These are phyloP conservation scores for Myopa tessellatipennis DNA, from an alignment of 2,888 invertebrate species.

Conservation along the genomic window DNA sequence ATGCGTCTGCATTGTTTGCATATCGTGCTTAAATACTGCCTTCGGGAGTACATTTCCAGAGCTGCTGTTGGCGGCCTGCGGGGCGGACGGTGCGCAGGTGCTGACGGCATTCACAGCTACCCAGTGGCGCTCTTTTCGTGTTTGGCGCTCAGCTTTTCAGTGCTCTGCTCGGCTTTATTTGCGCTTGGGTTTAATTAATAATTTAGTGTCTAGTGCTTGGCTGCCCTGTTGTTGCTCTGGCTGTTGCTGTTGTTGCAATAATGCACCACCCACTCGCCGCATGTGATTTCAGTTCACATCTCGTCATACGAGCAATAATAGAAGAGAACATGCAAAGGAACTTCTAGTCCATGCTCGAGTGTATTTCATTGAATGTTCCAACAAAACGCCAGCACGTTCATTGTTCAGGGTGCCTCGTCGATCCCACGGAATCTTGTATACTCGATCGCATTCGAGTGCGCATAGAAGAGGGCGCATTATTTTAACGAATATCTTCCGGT, in stretches of 20 bases:
- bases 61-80: not conserved
- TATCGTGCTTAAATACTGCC: constrained; percentile 29
- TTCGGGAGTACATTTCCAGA: constrained; percentile 9
- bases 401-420: too few species aligned
- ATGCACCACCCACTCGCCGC: too few species aligned
- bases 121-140: not conserved
- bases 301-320: too few species aligned
- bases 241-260: constrained; percentile 5
- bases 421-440: too few species aligned
- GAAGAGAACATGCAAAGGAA: too few species aligned
- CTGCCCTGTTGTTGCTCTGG: not conserved
- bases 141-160: not conserved
- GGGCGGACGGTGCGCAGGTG: not conserved
- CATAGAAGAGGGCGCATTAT: too few species aligned
- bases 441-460: too few species aligned
- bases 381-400: too few species aligned
- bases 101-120: not conserved
- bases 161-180: not conserved
- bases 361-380: too few species aligned
- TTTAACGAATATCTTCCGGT: too few species aligned
- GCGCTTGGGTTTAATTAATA: constrained; percentile 22
- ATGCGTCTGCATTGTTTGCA: constrained; percentile 14
- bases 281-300: too few species aligned
- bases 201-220: constrained; percentile 10
- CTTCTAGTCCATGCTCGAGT: too few species aligned